Evolutionary conservation across 2,888 invertebrate genomes (phyloP).

Genomic region (Antheraea yamamai): DNA sequence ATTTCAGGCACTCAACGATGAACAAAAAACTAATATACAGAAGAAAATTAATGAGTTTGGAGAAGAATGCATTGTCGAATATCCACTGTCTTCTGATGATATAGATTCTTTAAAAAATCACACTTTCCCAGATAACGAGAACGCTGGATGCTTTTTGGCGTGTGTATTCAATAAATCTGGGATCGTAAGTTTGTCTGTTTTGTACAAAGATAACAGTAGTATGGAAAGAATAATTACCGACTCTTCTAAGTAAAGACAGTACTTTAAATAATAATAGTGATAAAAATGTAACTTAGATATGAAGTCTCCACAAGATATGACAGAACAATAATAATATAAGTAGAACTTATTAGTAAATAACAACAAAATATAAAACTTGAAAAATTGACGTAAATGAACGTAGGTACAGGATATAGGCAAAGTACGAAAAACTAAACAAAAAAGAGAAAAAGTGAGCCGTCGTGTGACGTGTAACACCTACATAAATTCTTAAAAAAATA

Average conservation of each 20-base stretch:
- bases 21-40: conserved; percentile 47
- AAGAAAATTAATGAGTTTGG: conserved; percentile 48
- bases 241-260: not conserved
- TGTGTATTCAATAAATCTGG: conserved; percentile 59
- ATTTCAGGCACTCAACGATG: conserved; percentile 48
- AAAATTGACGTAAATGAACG: too few species aligned
- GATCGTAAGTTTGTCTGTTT: conserved; percentile 45
- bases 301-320: too few species aligned
- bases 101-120: conserved; percentile 49
- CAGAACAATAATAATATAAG: not conserved
- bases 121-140: conserved; percentile 50
- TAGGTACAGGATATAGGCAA: too few species aligned
- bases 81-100: conserved; percentile 51
- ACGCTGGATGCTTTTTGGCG: conserved; percentile 54
- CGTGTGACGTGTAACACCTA: too few species aligned
- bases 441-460: too few species aligned
- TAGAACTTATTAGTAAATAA: not conserved
- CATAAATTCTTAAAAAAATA: too few species aligned
- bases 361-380: too few species aligned
- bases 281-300: too few species aligned
- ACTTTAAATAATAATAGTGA: too few species aligned
- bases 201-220: not conserved
- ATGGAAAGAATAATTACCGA: not conserved
- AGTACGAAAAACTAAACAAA: too few species aligned
- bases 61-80: conserved; percentile 48